A percentile compares a stretch with the other conserved stretches of the same genome.
phyloP scores from a whole-genome alignment of 2,888 invertebrate species.

The Oxycera nigricornis region DNA sequence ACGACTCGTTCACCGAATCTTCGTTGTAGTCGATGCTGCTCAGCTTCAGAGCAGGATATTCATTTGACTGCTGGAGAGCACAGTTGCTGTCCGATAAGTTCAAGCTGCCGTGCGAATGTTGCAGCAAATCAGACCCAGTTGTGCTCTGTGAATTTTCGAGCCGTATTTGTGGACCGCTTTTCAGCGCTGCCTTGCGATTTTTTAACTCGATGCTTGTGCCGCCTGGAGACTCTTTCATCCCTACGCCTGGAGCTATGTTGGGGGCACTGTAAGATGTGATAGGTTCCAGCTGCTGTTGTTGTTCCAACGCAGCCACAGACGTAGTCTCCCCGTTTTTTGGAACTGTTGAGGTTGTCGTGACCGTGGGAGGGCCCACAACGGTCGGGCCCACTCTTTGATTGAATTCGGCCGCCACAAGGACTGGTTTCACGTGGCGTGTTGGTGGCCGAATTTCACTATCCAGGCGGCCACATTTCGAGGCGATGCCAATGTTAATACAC shows the following conservation, averaged over 20 bases:
- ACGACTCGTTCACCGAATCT: conserved; percentile 61
- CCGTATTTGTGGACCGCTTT: conserved; percentile 43
- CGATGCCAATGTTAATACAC: conserved; percentile 62
- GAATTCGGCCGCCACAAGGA: conserved; percentile 43
- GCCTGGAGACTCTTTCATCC: conserved; percentile 60
- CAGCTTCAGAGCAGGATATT: conserved; percentile 61
- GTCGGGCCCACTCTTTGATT: conserved; percentile 39
- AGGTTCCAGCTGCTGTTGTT: conserved; percentile 60
- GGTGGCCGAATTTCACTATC: conserved; percentile 44
- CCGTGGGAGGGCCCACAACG: neutral
- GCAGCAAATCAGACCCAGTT: conserved; percentile 50
- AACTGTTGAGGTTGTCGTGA: conserved; percentile 48
- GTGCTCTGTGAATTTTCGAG: conserved; percentile 48
- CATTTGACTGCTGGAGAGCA: conserved; percentile 60
- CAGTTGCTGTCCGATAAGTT: conserved; percentile 52
- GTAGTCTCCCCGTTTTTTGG: conserved; percentile 80
- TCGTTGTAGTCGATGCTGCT: conserved; percentile 58
- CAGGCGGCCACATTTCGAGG: conserved; percentile 51
- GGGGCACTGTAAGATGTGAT: conserved; percentile 60
- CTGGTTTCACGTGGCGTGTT: conserved; percentile 41
- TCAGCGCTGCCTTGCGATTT: conserved; percentile 53
- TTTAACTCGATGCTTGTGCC: conserved; percentile 45
- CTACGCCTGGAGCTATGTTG: conserved; percentile 65
- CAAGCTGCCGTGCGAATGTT: conserved; percentile 50
- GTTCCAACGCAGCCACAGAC: conserved; percentile 70